phyloP scores from a whole-genome alignment of 2,113 vertebrate species.

The Orycteropus afer region DNA sequence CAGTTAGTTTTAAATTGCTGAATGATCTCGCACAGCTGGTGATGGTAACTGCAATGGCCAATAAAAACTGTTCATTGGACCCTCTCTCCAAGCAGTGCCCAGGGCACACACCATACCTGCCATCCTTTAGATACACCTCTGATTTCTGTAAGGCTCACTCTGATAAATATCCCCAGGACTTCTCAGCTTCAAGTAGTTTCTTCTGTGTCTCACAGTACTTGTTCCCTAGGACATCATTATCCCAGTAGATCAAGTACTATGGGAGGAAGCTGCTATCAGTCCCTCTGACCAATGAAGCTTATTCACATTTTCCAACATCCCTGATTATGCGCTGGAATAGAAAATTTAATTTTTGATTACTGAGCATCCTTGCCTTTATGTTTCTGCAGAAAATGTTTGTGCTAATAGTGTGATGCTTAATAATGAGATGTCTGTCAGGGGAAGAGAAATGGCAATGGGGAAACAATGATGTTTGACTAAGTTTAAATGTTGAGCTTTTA shows the following conservation, averaged over 20 bases:
- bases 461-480: neutral
- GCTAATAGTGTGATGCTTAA: constrained; percentile 68
- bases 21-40: neutral
- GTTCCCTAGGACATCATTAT: neutral
- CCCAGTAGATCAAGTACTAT: neutral
- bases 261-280: neutral
- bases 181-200: neutral
- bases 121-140: neutral
- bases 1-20: neutral
- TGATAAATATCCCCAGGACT: neutral
- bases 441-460: neutral
- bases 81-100: neutral
- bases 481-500: constrained; percentile 43
- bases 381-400: constrained; percentile 57
- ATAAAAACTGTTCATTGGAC: neutral
- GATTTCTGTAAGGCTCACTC: neutral
- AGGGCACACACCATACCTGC: neutral
- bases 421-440: constrained; percentile 65
- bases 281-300: constrained; percentile 37
- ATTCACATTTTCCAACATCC: constrained; percentile 65
- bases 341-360: constrained; percentile 73
- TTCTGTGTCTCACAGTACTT: neutral
- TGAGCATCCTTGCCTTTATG: constrained; percentile 64
- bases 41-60: neutral
- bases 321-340: constrained; percentile 63